A percentile compares a stretch with the other conserved stretches of the same genome.
Conservation (phyloP, 2,888 invertebrate genomes). For the Tipula lateralis region DNA sequence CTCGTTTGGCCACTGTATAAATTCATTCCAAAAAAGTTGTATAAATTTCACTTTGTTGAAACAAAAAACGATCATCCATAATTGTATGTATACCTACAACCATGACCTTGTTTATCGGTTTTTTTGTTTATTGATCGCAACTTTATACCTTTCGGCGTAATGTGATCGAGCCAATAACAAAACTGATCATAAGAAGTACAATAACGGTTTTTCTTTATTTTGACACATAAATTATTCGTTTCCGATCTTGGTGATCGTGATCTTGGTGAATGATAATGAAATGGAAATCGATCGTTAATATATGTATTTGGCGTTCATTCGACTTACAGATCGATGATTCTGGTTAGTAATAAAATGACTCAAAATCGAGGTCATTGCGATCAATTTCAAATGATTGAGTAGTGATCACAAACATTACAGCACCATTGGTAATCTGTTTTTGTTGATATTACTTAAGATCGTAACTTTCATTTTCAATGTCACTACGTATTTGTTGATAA, state of each 20-base stretch:
- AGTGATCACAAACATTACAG: not conserved
- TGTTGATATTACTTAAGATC: not conserved
- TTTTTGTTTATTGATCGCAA: not conserved
- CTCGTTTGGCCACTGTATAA: not conserved
- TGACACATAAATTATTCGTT: not conserved
- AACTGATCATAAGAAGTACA: not conserved
- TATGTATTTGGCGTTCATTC: not conserved
- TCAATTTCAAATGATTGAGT: not conserved
- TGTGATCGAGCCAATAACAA: not conserved
- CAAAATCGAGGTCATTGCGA: not conserved
- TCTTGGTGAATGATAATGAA: not conserved
- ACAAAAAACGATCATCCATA: not conserved
- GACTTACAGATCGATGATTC: not conserved
- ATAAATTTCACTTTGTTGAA: constrained; percentile 2
- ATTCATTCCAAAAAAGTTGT: not conserved
- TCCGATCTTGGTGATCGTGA: not conserved
- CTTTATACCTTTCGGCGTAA: not conserved
- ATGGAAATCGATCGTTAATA: not conserved
- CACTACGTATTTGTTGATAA: too few relatives aligned
- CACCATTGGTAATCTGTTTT: not conserved
- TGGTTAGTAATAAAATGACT: too few relatives aligned
- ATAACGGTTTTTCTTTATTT: not conserved
- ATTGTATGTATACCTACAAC: not conserved
- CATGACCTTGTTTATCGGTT: not conserved
- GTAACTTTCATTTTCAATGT: not conserved